A percentile compares a stretch with the other conserved stretches of the same genome.
Conservation (phyloP, 53 echinoderm and acorn worm genomes). For the Zoroaster sp. region DNA sequence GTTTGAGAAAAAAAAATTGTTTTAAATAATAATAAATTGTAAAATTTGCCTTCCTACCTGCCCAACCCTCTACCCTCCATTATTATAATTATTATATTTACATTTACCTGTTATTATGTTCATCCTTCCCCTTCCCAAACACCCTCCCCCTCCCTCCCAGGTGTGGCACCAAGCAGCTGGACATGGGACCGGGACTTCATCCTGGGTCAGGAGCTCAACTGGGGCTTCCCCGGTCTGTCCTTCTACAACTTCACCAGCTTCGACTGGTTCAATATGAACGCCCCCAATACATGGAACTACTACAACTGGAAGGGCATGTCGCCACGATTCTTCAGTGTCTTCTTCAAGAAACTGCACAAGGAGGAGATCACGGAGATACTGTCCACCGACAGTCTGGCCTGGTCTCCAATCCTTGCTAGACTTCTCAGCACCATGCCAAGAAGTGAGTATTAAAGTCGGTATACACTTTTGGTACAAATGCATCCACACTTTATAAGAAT, state of each 20-base stretch:
- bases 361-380: slow-evolving; percentile 24
- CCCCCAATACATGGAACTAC: slow-evolving; percentile 89
- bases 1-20: too few relatives aligned
- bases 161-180: slow-evolving; percentile 53
- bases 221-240: slow-evolving; percentile 76
- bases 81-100: too few relatives aligned
- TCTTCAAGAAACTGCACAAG: slow-evolving; percentile 38
- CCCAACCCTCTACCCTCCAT: too few relatives aligned
- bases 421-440: not conserved
- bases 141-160: slow-evolving; percentile 38
- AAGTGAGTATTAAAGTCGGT: not conserved
- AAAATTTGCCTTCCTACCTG: too few relatives aligned
- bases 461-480: too few relatives aligned
- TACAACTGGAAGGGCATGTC: slow-evolving; percentile 87
- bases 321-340: slow-evolving; percentile 49
- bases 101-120: too few relatives aligned
- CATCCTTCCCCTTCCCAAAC: too few relatives aligned
- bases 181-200: slow-evolving; percentile 72
- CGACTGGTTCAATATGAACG: slow-evolving; percentile 91
- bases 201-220: slow-evolving; percentile 92
- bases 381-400: not conserved
- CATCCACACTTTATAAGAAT: too few relatives aligned
- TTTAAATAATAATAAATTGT: too few relatives aligned
- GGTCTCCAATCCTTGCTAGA: not conserved
- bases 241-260: slow-evolving; percentile 92